These are phyloP conservation scores for Sogatella furcifera DNA, from an alignment of 1,140 invertebrate genomes.

Conservation along the genomic window DNA sequence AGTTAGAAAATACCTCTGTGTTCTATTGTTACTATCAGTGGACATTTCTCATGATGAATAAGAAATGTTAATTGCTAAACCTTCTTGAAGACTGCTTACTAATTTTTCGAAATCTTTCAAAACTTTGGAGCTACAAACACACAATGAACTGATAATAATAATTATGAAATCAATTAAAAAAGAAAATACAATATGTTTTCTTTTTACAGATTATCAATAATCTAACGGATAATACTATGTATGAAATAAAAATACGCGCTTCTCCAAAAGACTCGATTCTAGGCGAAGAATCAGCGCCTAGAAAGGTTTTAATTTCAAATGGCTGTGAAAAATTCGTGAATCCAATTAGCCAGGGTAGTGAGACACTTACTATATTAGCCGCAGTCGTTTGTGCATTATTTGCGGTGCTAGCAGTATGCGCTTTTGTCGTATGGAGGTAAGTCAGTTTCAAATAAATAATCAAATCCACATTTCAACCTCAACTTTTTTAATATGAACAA, in stretches of 20 bases:
- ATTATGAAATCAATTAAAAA: no score
- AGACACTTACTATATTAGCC: slow-evolving; percentile 30
- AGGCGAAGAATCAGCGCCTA: slow-evolving; percentile 50
- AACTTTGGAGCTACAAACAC: no score
- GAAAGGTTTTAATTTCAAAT: slow-evolving; percentile 37
- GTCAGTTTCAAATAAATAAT: slow-evolving; percentile 21
- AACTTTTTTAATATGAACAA: no score
- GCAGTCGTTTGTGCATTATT: slow-evolving; percentile 61
- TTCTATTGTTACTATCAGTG: no score
- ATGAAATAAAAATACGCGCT: slow-evolving; percentile 61
- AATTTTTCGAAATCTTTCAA: no score
- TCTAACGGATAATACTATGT: slow-evolving; percentile 58
- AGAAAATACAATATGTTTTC: no score
- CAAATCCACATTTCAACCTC: no score
- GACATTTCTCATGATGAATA: no score
- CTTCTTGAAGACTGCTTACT: no score
- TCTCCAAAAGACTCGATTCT: slow-evolving; percentile 57
- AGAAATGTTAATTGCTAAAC: no score
- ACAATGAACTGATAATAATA: no score
- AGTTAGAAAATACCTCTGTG: no score
- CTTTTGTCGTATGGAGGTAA: slow-evolving; percentile 69
- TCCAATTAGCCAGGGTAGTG: slow-evolving; percentile 32
- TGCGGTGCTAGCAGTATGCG: slow-evolving; percentile 55
- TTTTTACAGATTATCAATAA: slow-evolving; percentile 35
- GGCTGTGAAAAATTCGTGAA: background rate